These are phyloP conservation scores for Lates calcarifer DNA, from an alignment of 2,113 vertebrate genomes.

Conservation along the genomic window DNA sequence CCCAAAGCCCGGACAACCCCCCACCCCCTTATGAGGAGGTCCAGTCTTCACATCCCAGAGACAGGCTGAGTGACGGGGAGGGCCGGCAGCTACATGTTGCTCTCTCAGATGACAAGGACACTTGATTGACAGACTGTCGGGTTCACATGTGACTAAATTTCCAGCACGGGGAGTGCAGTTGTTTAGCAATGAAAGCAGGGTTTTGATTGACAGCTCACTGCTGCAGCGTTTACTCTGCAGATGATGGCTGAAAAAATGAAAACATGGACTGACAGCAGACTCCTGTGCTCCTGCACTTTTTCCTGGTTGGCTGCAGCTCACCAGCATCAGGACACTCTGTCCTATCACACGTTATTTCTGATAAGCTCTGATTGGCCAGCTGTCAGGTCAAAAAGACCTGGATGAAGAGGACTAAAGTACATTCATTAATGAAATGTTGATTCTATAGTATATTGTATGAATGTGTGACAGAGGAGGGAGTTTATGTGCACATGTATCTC, in stretches of 20 bases:
- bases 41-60: constrained; percentile 50
- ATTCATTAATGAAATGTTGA: constrained; percentile 22
- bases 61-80: constrained; percentile 36
- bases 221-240: constrained; percentile 7
- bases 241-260: background rate
- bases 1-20: constrained; percentile 59
- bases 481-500: background rate
- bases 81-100: constrained; percentile 50
- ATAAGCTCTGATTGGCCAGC: constrained; percentile 51
- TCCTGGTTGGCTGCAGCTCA: constrained; percentile 51
- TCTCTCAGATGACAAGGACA: constrained; percentile 77
- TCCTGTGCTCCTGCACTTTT: constrained; percentile 59
- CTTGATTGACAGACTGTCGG: constrained; percentile 45
- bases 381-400: background rate
- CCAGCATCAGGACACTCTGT: constrained; percentile 47
- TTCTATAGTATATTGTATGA: constrained; percentile 32
- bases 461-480: constrained; percentile 16
- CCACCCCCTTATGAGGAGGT: constrained; percentile 83
- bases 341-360: constrained; percentile 31
- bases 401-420: constrained; percentile 1
- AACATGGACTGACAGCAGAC: constrained; percentile 28
- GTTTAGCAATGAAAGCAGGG: background rate
- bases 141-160: background rate
- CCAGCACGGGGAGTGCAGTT: background rate
- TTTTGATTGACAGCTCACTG: constrained; percentile 13